Evolutionary conservation across 2,797 vertebrate genomes (phyloP).

Genomic region (Sebastes goodei): DNA sequence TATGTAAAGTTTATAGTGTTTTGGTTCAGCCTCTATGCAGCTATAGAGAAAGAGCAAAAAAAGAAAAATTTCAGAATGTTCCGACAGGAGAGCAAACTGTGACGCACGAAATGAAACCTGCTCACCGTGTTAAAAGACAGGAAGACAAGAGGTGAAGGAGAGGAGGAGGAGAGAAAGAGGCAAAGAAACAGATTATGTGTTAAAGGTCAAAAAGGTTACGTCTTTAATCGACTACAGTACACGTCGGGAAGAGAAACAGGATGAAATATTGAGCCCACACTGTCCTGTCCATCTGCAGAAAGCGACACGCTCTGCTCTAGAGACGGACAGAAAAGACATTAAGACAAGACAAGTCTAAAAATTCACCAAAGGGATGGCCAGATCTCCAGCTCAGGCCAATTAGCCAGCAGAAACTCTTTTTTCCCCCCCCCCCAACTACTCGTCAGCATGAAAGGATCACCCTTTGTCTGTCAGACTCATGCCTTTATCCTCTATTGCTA

Average conservation of each 20-base stretch:
- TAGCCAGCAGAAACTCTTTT: constrained; percentile 67
- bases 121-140: constrained; percentile 13
- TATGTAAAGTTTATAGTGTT: constrained; percentile 32
- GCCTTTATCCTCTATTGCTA: constrained; percentile 61
- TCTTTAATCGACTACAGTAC: constrained; percentile 57
- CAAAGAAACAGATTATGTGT: constrained; percentile 32
- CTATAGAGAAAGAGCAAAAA: constrained; percentile 23
- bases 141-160: not conserved
- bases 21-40: constrained; percentile 38
- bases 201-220: constrained; percentile 52
- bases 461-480: constrained; percentile 69
- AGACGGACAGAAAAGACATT: constrained; percentile 56
- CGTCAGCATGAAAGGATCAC: constrained; percentile 75
- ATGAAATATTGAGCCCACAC: constrained; percentile 50
- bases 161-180: not conserved
- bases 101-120: constrained; percentile 39
- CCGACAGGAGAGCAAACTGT: constrained; percentile 49
- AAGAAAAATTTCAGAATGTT: constrained; percentile 42
- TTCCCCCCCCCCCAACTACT: constrained; percentile 30
- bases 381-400: constrained; percentile 75
- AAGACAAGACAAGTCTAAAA: constrained; percentile 65
- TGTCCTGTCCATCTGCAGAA: constrained; percentile 46
- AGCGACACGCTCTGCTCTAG: constrained; percentile 47
- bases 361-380: constrained; percentile 72
- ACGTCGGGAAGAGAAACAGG: constrained; percentile 51